These are phyloP conservation scores for Gonatopus flavifemur DNA, from an alignment of 1,140 invertebrate genomes.

Conservation along the genomic window DNA sequence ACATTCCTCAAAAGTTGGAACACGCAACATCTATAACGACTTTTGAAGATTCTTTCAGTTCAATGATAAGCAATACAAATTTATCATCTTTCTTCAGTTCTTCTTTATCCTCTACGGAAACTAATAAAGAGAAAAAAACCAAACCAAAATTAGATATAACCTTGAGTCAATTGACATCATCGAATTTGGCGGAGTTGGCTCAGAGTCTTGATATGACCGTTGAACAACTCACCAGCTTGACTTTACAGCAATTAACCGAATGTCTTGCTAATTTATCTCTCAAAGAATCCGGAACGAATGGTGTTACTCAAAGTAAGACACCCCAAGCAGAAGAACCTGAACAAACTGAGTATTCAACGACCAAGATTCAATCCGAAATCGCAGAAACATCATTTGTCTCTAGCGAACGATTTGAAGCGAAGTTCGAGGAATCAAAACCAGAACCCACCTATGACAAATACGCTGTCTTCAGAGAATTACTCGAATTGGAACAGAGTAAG, in stretches of 20 bases:
- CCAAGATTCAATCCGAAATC: background rate
- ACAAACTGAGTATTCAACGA: conserved; percentile 34
- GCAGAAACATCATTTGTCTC: conserved; percentile 18
- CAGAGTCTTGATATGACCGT: conserved; percentile 74
- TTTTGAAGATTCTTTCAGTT: conserved; percentile 51
- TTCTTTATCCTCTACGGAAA: conserved; percentile 9
- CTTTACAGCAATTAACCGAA: conserved; percentile 78
- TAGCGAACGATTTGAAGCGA: conserved; percentile 6
- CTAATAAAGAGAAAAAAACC: conserved; percentile 29
- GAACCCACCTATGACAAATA: conserved; percentile 70
- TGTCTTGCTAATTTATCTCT: conserved; percentile 63
- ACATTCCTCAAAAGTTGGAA: conserved; percentile 37
- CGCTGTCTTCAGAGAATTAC: conserved; percentile 81
- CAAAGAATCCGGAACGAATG: conserved; percentile 19
- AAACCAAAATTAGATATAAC: conserved; percentile 67
- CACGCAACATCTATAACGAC: conserved; percentile 24
- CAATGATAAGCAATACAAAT: conserved; percentile 39
- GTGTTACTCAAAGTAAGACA: background rate
- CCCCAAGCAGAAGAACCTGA: conserved; percentile 16
- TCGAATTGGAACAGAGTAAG: conserved; percentile 69
- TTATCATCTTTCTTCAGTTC: conserved; percentile 42
- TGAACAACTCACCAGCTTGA: conserved; percentile 77
- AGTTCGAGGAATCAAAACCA: background rate
- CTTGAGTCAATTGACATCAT: conserved; percentile 76
- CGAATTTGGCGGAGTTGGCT: conserved; percentile 78